These are phyloP conservation scores for Lutraria lutraria DNA, from an alignment of 2,888 invertebrate genomes.

Conservation along the genomic window DNA sequence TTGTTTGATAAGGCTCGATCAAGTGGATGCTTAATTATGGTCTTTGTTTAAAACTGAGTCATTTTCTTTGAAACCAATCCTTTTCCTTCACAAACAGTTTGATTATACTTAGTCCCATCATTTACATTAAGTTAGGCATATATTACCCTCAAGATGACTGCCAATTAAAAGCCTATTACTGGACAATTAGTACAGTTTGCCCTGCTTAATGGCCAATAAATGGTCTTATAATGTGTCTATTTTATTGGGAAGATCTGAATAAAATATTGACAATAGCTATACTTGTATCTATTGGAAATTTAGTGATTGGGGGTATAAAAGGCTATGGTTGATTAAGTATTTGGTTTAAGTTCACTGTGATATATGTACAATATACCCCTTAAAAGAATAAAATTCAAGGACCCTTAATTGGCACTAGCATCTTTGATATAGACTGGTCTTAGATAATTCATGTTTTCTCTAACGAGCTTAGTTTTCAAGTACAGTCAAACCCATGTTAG, in stretches of 20 bases:
- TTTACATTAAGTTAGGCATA: background rate
- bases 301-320: background rate
- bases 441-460: no score
- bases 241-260: background rate
- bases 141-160: slow-evolving; percentile 2
- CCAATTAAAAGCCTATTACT: background rate
- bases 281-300: slow-evolving; percentile 4
- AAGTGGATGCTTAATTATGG: background rate
- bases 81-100: background rate
- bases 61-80: background rate
- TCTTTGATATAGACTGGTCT: no score
- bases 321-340: background rate
- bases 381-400: no score
- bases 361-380: no score
- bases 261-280: background rate
- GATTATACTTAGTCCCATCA: background rate
- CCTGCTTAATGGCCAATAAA: slow-evolving; percentile 22
- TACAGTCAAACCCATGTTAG: no score
- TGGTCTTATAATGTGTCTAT: slow-evolving; percentile 3
- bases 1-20: background rate
- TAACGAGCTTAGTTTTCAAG: no score
- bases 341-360: background rate
- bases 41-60: background rate
- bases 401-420: no score
- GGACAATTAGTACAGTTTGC: background rate